Conservation (phyloP, 1,140 invertebrate species). For the Musca domestica region DNA sequence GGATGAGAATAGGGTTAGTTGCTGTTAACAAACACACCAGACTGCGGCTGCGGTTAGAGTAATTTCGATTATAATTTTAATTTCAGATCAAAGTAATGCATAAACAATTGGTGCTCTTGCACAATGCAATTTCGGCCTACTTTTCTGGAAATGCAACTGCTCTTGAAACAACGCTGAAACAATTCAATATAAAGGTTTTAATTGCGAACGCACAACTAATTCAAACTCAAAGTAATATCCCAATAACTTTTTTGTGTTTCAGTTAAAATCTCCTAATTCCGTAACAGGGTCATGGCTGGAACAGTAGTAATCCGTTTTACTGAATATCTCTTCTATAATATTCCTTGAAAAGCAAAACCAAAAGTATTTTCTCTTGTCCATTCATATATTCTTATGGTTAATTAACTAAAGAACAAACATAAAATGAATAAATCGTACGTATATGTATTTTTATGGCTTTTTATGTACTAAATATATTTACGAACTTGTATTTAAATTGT, state of each 20-base stretch:
- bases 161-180: constrained; percentile 90
- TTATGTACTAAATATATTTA: background rate
- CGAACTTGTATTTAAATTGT: too few relatives aligned
- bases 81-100: constrained; percentile 96
- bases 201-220: background rate
- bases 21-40: too few relatives aligned
- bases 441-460: constrained; percentile 1
- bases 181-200: constrained; percentile 85
- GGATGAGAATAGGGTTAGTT: constrained; percentile 86
- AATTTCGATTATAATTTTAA: constrained; percentile 20
- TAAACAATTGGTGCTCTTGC: constrained; percentile 91
- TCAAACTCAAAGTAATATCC: background rate
- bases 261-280: constrained; percentile 52
- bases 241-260: constrained; percentile 24
- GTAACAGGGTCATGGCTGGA: constrained; percentile 49
- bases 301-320: constrained; percentile 38
- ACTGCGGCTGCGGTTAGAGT: background rate
- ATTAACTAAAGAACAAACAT: constrained; percentile 19
- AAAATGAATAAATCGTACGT: constrained; percentile 15
- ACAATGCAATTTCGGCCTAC: constrained; percentile 95
- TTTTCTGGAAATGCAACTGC: constrained; percentile 93
- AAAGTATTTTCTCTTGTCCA: constrained; percentile 20
- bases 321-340: background rate
- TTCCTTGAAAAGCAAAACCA: constrained; percentile 14
- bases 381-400: constrained; percentile 18